Evolutionary conservation across 1,140 invertebrate genomes (phyloP), one percentile per base, ranked within the genome.

Genomic region (Artemia franciscana): DNA sequence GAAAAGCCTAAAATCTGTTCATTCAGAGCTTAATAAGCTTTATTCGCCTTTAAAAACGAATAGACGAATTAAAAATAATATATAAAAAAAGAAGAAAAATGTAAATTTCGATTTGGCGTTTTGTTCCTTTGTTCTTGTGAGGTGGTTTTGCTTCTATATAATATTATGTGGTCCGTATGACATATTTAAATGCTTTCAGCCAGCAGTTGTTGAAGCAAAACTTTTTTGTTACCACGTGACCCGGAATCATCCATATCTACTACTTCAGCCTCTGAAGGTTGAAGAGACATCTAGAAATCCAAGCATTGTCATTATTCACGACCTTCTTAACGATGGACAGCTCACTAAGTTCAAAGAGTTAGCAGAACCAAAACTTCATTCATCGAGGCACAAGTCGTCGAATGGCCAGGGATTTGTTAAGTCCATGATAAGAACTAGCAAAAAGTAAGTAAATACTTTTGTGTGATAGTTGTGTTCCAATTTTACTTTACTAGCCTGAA

Each of bases 261-360:
- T 74, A 1, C 63, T 79, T 3, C 68, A 68, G 26, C 78, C 78
- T 2, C 69, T 75, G 7, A 77, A 76, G 66, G 70, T 78, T 63
- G 79, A 80, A 68, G 70, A 73, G 5, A 64, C 75, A 24, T 73
- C 74, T 60, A 62, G 73, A 5, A 67, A 76, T 24, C 79, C 79
- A 5, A 73, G 70, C 67, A 72, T 80, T 28, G 70, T 74, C 2
- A 61, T 77, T 4, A 75, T 73, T 64, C 75, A 78, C 67, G 72
- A 79, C 65, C 68, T 79, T n/a, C 68, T 80, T 18, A 72, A 69
- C 9, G 73, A 78, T 24, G 63, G 65, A 3, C 76, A 79, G 65
- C 74, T 77, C 26, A 66, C 72, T 3, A 61, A 66, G 5, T 71
- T 79, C 24, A 75, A 74, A 67, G 65, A 70, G 24, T 59, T 76